phyloP scores from a whole-genome alignment of 2,888 invertebrate species.

The Cosmopolites sordidus region DNA sequence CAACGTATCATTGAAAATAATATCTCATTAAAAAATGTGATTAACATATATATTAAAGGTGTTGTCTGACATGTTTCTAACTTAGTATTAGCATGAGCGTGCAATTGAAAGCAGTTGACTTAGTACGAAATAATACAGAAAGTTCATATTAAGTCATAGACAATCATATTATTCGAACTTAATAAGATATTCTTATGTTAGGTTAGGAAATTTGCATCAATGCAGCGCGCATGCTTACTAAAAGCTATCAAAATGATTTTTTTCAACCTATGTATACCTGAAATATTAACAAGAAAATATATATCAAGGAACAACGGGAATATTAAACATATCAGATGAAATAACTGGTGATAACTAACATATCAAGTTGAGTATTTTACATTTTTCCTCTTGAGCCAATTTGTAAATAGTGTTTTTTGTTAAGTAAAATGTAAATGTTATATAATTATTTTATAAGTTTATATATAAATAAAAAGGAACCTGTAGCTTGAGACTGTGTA shows the following conservation, averaged over 20 bases:
- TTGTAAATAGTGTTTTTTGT: slow-evolving; percentile 39
- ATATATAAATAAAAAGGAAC: slow-evolving; percentile 20
- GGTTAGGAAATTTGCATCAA: slow-evolving; percentile 41
- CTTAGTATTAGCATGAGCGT: slow-evolving; percentile 34
- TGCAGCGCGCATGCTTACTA: slow-evolving; percentile 37
- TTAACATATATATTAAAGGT: not conserved
- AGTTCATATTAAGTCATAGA: slow-evolving; percentile 46
- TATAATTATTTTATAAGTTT: slow-evolving; percentile 33
- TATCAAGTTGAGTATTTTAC: slow-evolving; percentile 3
- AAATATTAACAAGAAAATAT: slow-evolving; percentile 1
- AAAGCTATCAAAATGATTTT: slow-evolving; percentile 9
- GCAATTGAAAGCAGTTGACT: slow-evolving; percentile 41
- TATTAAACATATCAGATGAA: slow-evolving; percentile 18
- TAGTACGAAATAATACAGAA: slow-evolving; percentile 38
- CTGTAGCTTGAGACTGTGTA: slow-evolving; percentile 31
- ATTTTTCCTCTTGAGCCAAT: slow-evolving; percentile 42
- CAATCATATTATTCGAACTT: slow-evolving; percentile 44
- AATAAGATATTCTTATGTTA: slow-evolving; percentile 44
- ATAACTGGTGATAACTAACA: slow-evolving; percentile 34
- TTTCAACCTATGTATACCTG: slow-evolving; percentile 8
- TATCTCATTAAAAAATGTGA: too few relatives aligned
- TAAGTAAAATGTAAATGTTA: slow-evolving; percentile 37
- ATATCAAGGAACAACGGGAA: slow-evolving; percentile 14
- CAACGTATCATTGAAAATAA: too few relatives aligned
- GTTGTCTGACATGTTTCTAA: too few relatives aligned